Base-by-base conservation (phyloP, 2,113 vertebrate genomes). In the Planiliza haematocheilus region DNA sequence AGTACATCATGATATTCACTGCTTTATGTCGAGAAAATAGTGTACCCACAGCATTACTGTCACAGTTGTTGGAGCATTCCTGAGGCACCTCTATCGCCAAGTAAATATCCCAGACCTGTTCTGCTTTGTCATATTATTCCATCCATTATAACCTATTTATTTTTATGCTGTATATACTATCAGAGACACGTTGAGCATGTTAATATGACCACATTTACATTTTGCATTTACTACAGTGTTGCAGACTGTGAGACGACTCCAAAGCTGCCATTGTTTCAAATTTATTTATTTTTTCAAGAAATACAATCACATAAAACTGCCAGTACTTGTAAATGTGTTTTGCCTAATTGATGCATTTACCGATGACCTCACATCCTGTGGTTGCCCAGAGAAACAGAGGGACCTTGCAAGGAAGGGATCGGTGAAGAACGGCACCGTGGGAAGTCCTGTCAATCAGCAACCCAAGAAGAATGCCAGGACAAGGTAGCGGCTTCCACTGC, bases 381-480 rank as follows among this genome's bases (percentile, higher is more conserved):
- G 67, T 87, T 89, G 57, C 59, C 62, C 93, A 99, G 97, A 99
- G 92, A 99, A 99, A 94, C 97, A 98, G 93, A 93, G 97, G 85
- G 97, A 99, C 70, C 92, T 98, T 79, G 96, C 95, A 87, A 95
- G 95, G 83, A 99, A 99, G 92, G 96, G 96, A 2, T 97, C 97
- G 0, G 94, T 96, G 91, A 99, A 99, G 93, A 99, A 97, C 0
- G 95, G 97, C 78, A 96, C 94, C 36, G 95, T 97, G 93, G 97
- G 96, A 72, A 99, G 97, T 86, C 97, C 97, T 0, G 97, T 99
- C 88, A 99, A 96, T 90, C 97, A 99, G 60, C 98, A 99, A 77
- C 98, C 98, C 78, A 99, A 99, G 94, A 99, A 99, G 93, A 99
- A 97, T 89, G 96, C 97, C 81, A 93, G 97, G 83, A 99, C 98